Evolutionary conservation across 2,113 vertebrate species (phyloP).

Genomic region (Blennius ocellaris): DNA sequence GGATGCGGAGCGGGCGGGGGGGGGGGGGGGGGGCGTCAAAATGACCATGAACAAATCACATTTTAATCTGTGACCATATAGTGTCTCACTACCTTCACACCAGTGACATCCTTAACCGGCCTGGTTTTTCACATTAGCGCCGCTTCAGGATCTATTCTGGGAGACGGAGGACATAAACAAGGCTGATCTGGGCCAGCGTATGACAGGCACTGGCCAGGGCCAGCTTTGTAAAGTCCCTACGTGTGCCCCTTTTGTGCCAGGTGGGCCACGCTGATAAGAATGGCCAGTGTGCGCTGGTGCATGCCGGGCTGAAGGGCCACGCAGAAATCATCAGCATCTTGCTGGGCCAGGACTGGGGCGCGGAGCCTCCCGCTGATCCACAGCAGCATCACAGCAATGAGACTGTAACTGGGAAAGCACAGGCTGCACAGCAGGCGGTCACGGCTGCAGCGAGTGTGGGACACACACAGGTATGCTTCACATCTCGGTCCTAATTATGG

Average conservation of each 20-base stretch:
- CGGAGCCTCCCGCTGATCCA: conserved; percentile 63
- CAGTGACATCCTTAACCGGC: conserved; percentile 33
- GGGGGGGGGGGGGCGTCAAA: neutral
- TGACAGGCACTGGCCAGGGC: conserved; percentile 19
- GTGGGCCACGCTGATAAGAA: conserved; percentile 93
- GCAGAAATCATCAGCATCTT: conserved; percentile 87
- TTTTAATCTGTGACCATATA: conserved; percentile 20
- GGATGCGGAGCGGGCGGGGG: neutral
- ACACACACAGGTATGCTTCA: conserved; percentile 86
- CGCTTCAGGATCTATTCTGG: conserved; percentile 59
- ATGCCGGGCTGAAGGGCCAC: conserved; percentile 91
- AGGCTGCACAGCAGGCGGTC: conserved; percentile 89
- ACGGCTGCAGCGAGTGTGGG: conserved; percentile 94
- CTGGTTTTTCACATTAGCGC: conserved; percentile 44
- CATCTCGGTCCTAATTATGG: conserved; percentile 11
- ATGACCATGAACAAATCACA: conserved; percentile 8
- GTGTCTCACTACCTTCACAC: conserved; percentile 13
- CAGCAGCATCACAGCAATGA: conserved; percentile 74
- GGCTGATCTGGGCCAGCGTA: conserved; percentile 60
- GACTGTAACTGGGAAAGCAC: conserved; percentile 49
- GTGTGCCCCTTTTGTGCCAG: conserved; percentile 76
- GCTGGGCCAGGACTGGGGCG: conserved; percentile 86
- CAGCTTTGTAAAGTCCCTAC: conserved; percentile 50
- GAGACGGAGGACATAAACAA: conserved; percentile 53
- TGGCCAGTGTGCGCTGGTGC: conserved; percentile 93